phyloP scores from a whole-genome alignment of 2,888 invertebrate genomes.

The Danaus chrysippus region DNA sequence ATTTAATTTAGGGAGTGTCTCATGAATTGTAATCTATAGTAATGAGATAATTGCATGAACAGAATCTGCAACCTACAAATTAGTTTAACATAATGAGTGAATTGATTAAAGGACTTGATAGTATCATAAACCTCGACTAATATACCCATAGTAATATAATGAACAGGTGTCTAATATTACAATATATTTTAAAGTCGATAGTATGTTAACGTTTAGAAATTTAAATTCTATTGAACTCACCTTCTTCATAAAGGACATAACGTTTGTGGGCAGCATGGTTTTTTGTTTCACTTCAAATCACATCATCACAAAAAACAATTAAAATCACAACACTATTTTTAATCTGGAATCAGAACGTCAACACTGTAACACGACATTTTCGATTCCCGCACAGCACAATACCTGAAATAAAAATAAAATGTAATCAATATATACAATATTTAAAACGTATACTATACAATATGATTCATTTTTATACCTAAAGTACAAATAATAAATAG shows the following conservation, averaged over 20 bases:
- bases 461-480: background rate
- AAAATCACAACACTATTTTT: slow-evolving; percentile 38
- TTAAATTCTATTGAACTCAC: slow-evolving; percentile 74
- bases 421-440: background rate
- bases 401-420: slow-evolving; percentile 38
- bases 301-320: slow-evolving; percentile 32
- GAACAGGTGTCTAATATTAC: too few species aligned
- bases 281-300: slow-evolving; percentile 38
- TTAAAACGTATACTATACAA: slow-evolving; percentile 3
- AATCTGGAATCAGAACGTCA: slow-evolving; percentile 65
- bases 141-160: too few species aligned
- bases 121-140: too few species aligned
- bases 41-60: too few species aligned
- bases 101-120: too few species aligned
- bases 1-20: too few species aligned
- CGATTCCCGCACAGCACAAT: slow-evolving; percentile 15
- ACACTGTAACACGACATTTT: slow-evolving; percentile 66
- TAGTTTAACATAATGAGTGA: too few species aligned
- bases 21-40: too few species aligned
- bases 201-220: background rate
- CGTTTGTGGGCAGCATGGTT: slow-evolving; percentile 93
- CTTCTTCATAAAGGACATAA: slow-evolving; percentile 96
- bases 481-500: background rate
- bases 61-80: too few species aligned
- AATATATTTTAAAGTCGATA: too few species aligned